These are phyloP conservation scores for Zele albiditarsus DNA, from an alignment of 2,888 invertebrate genomes.

Conservation along the genomic window DNA sequence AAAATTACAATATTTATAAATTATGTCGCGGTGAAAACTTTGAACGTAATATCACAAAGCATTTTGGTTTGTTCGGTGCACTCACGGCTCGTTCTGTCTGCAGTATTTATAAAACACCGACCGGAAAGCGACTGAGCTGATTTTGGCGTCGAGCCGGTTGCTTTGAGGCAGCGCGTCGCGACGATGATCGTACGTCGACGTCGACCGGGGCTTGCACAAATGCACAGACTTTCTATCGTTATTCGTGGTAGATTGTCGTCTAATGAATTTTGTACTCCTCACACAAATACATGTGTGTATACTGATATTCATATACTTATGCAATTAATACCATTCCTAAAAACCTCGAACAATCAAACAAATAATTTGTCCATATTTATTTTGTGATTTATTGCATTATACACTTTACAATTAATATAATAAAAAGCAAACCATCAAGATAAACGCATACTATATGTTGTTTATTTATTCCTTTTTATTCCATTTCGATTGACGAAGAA, in stretches of 20 bases:
- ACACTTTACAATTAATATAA: too few species aligned
- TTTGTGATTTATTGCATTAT: too few species aligned
- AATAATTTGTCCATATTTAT: too few species aligned
- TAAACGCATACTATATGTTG: too few species aligned
- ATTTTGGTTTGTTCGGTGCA: constrained; percentile 58
- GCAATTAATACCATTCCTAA: too few species aligned
- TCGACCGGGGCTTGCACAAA: constrained; percentile 46
- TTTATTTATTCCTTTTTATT: not conserved
- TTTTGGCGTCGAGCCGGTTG: constrained; percentile 71
- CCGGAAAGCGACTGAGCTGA: constrained; percentile 72
- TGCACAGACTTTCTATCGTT: constrained; percentile 38
- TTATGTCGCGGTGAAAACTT: constrained; percentile 13
- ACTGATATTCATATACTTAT: too few species aligned
- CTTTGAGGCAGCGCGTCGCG: constrained; percentile 49
- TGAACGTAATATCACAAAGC: constrained; percentile 33
- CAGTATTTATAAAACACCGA: constrained; percentile 72
- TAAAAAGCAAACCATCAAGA: not conserved
- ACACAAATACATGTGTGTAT: not conserved
- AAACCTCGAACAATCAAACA: too few species aligned
- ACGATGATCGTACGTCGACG: constrained; percentile 49
- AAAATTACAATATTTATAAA: not conserved
- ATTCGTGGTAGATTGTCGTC: constrained; percentile 39
- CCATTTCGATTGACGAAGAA: not conserved
- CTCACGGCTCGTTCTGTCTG: constrained; percentile 63
- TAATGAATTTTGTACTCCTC: not conserved